Evolutionary conservation across 2,888 invertebrate genomes (phyloP), one percentile per base, ranked within the genome.

Genomic region (Ophraella communa): DNA sequence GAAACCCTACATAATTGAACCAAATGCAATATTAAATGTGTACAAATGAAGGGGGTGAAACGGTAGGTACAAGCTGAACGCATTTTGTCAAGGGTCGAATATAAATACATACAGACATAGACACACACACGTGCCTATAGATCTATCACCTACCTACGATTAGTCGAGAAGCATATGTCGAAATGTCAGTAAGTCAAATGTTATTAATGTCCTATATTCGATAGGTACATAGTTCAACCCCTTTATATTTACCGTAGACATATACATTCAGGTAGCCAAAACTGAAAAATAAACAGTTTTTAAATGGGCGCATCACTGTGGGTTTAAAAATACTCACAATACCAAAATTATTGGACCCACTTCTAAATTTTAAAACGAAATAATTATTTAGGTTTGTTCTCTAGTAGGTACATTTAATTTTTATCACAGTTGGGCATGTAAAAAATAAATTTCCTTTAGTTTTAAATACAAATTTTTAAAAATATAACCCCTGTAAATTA

Each of bases 121-220:
- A 72, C 71, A 72, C 72, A 72, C 73, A 72, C 73, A 51, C 59
- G 49, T 51, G 49, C 49, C 49, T 27, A 65, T 65, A 68, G 71
- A 69, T 67, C 70, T 69, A 75, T 75, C 73, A 71, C 74, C 74
- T 74, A 75, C 75, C 70, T 73, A 64, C 75, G 70, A 74, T 75
- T 75, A 75, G 74, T 74, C 66, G 64, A 59, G 64, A 59, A 75
- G 72, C 75, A 75, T 75, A 75, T 74, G 75, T 75, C 73, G 71
- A 71, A 71, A 65, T 58, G 63, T 61, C 68, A 65, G n/a, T n/a
- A 65, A 68, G 61, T 59, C 59, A 62, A 64, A 66, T 57, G 67
- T 65, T 66, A 73, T 71, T 73, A 68, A 73, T 70, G 62, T 62
- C 54, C 30, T 49, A 42, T 55, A 51, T 49, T 44, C 58, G 53